Base-by-base conservation (phyloP, 2,113 vertebrate genomes). In the Acrocephalus kingi region DNA sequence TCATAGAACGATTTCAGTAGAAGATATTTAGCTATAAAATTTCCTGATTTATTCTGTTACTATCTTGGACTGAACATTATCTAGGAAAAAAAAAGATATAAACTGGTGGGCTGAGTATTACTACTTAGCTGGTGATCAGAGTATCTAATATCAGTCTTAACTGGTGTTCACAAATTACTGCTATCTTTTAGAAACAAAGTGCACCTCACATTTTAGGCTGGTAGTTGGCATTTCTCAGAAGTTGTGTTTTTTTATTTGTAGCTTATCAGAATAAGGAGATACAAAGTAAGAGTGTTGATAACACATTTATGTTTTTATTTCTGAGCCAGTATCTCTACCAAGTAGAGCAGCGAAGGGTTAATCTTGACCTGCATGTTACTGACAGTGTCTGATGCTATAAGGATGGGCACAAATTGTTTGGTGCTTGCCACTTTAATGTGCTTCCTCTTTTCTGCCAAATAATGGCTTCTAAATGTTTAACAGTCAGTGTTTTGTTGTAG, bases 381-480 rank as follows among this genome's bases (percentile, higher is more conserved):
- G 37, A 56, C 48, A 39, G 17, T 74, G 46, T 58, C 73, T 83
- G 59, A 62, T 85, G 59, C 45, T 46, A 1, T 37, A 58, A 74
- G 12, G 59, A 16, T 37, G 83, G 80, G 51, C 48, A 27, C 62
- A n/a, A 76, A 30, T 62, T 75, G 49, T 61, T 84, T 79, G 87
- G 30, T 84, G 62, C 39, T 94, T 91, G 80, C 52, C 37, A 17
- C 55, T 91, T 84, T 20, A 90, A 67, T 16, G 8, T 74, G 27
- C 66, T 84, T 77, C 59, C 27, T 67, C 9, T 89, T 89, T 89
- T 89, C 74, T 95, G 72, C 59, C 48, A 83, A 83, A 41, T 88
- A 83, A 94, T 59, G 37, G 18, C 52, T 93, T 94, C 59, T 68
- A 95, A 94, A 91, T 93, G 75, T 79, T 84, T 91, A 94, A 91